Conservation (phyloP, 2,797 vertebrate genomes). For the Semotilus atromaculatus region DNA sequence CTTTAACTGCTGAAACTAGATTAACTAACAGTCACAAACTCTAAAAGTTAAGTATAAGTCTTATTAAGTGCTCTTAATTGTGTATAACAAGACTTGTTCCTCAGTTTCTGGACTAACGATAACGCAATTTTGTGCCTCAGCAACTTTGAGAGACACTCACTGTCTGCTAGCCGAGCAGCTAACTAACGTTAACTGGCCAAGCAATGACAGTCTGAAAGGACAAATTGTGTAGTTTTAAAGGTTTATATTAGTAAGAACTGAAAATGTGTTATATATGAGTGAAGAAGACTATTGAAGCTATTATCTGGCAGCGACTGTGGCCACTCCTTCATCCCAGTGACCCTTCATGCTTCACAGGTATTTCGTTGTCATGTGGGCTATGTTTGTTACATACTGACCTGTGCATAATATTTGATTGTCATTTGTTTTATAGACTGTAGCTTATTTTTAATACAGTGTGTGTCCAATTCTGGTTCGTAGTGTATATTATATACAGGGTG, state of each 20-base stretch:
- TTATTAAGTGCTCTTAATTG: background rate
- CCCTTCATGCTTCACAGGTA: background rate
- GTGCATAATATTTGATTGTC: background rate
- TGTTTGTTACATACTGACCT: background rate
- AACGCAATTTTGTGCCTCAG: background rate
- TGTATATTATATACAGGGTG: background rate
- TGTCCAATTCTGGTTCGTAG: background rate
- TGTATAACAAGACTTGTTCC: background rate
- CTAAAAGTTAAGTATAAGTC: background rate
- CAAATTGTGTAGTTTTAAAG: background rate
- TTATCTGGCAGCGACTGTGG: background rate
- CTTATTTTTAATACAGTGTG: background rate
- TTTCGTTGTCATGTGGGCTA: background rate
- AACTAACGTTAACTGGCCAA: conserved; percentile 11
- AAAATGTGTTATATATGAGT: background rate
- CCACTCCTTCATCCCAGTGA: background rate
- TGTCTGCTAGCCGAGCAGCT: conserved; percentile 32
- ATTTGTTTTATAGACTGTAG: background rate
- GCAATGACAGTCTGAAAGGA: background rate
- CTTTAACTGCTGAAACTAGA: conserved; percentile 7
- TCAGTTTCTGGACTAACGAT: background rate
- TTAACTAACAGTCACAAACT: background rate
- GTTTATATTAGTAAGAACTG: background rate
- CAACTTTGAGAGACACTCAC: conserved; percentile 30
- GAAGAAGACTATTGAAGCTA: background rate